Conservation (phyloP, 2,888 invertebrate species). For the Orthonevra nobilis region DNA sequence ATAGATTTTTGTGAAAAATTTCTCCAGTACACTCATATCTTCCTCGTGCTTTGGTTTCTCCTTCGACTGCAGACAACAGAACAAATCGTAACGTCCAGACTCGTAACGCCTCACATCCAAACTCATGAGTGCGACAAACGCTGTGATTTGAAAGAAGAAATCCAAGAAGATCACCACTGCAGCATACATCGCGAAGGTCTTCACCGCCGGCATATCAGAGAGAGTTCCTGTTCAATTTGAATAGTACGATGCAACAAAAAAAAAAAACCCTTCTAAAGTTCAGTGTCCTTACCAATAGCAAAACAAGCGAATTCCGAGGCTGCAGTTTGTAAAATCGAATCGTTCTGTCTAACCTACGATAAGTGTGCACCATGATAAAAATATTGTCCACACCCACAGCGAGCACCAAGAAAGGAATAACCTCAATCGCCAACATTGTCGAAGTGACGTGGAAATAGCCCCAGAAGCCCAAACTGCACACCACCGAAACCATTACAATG, state of each 20-base stretch:
- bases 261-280: too few species aligned
- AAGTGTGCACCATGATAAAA: constrained; percentile 94
- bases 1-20: constrained; percentile 84
- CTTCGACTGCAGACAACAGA: constrained; percentile 84
- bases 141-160: constrained; percentile 94
- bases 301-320: constrained; percentile 80
- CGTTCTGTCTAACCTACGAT: constrained; percentile 79
- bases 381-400: constrained; percentile 99
- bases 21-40: constrained; percentile 82
- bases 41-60: constrained; percentile 70
- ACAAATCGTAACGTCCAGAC: constrained; percentile 85
- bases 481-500: constrained; percentile 91
- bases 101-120: constrained; percentile 83
- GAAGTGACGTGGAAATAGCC: constrained; percentile 89
- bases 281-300: constrained; percentile 88
- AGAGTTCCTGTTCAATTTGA: constrained; percentile 83
- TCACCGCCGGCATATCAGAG: constrained; percentile 95
- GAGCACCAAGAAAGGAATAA: constrained; percentile 96
- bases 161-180: constrained; percentile 90
- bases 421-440: constrained; percentile 94
- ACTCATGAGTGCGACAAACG: constrained; percentile 90
- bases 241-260: too few species aligned
- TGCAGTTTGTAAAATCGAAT: too few species aligned
- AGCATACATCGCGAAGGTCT: constrained; percentile 94
- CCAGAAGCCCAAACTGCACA: constrained; percentile 91